A percentile compares a stretch with the other conserved stretches of the same genome.
Conservation (phyloP, 2,888 invertebrate genomes). For the Trachelus troglodyta region DNA sequence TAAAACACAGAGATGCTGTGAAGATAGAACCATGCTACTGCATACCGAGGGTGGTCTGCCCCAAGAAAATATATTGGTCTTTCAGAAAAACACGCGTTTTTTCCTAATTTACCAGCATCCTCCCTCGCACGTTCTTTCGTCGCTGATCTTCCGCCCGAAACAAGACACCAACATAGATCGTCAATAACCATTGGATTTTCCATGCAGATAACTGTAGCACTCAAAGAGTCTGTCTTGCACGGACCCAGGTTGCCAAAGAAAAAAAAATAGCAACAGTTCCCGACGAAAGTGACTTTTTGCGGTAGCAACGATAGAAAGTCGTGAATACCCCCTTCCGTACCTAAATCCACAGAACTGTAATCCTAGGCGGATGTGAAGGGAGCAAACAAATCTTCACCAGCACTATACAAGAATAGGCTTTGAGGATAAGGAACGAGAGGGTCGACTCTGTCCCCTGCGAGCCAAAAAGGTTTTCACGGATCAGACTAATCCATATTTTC, state of each 20-base stretch:
- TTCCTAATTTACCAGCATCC: neutral
- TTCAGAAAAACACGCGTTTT: slow-evolving; percentile 5
- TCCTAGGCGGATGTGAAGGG: neutral
- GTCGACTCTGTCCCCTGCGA: neutral
- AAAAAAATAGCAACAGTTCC: neutral
- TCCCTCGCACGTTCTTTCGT: neutral
- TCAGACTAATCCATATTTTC: neutral
- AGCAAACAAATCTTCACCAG: neutral
- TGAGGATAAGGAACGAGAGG: neutral
- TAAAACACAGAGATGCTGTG: slow-evolving; percentile 63
- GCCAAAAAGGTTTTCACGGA: neutral
- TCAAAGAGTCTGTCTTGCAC: neutral
- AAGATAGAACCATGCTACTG: slow-evolving; percentile 44
- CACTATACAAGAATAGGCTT: neutral
- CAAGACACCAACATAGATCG: neutral
- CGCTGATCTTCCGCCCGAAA: neutral
- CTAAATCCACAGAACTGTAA: neutral
- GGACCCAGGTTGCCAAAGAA: neutral
- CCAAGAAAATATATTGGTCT: slow-evolving; percentile 8
- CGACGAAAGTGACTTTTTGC: neutral
- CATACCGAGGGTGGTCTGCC: slow-evolving; percentile 28
- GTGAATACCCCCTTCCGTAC: neutral
- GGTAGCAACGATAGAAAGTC: neutral
- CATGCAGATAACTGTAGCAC: neutral
- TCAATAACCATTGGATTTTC: neutral